Evolutionary conservation across 2,888 invertebrate species (phyloP).

Genomic region (Myopa testacea): DNA sequence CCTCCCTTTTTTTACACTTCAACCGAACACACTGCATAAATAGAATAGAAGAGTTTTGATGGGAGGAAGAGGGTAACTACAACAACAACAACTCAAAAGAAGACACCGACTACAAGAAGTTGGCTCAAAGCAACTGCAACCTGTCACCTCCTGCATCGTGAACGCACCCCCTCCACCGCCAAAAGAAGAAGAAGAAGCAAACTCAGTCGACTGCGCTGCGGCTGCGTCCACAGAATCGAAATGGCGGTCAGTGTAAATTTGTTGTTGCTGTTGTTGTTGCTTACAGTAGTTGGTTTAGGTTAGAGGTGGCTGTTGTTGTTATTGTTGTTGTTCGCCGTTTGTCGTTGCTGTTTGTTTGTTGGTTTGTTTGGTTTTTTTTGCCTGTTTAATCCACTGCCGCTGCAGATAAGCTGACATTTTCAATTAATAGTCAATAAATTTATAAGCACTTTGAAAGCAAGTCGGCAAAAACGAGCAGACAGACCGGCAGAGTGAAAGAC

Average conservation of each 20-base stretch:
- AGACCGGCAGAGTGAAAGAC: neutral
- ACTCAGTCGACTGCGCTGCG: neutral
- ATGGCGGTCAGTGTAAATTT: neutral
- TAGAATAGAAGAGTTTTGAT: too few relatives aligned
- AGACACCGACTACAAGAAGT: too few relatives aligned
- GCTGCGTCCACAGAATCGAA: too few relatives aligned
- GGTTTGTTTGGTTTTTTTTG: constrained; percentile 10
- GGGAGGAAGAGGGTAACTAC: too few relatives aligned
- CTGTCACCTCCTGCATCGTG: too few relatives aligned
- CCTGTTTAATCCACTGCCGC: constrained; percentile 29
- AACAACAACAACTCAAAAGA: too few relatives aligned
- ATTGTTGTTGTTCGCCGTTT: constrained; percentile 6
- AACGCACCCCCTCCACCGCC: too few relatives aligned
- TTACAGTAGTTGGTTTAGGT: neutral
- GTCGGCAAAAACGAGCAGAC: constrained; percentile 8
- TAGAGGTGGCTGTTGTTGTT: constrained; percentile 20
- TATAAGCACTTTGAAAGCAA: constrained; percentile 6
- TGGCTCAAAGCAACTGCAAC: too few relatives aligned
- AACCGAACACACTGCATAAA: too few relatives aligned
- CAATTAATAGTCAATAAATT: constrained; percentile 51
- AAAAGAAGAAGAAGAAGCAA: too few relatives aligned
- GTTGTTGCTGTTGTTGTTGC: constrained; percentile 1
- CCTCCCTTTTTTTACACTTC: too few relatives aligned
- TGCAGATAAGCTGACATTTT: constrained; percentile 49
- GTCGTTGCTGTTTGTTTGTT: neutral